Evolutionary conservation across 35 echinoderm and acorn worm genomes (phyloP).

Genomic region (Acanthaster planci): DNA sequence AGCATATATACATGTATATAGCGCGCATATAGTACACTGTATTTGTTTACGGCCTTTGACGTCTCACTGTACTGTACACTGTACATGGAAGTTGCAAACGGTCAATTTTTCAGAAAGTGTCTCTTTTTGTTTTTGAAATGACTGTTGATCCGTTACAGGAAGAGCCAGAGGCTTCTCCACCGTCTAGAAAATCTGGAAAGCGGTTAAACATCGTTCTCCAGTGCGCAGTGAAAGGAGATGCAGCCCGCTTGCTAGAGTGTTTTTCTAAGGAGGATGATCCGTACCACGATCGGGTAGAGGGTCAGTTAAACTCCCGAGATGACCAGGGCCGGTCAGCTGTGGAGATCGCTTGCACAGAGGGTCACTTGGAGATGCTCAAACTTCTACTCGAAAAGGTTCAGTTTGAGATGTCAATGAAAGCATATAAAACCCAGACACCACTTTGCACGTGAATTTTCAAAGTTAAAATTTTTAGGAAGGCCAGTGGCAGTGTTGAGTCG

Average conservation of each 20-base stretch:
- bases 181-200: conserved; percentile 56
- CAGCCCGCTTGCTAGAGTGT: conserved; percentile 72
- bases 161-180: conserved; percentile 28
- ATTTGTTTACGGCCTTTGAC: no score
- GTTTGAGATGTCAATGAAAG: no score
- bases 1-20: no score
- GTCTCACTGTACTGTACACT: no score
- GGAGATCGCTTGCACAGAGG: conserved; percentile 72
- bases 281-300: conserved; percentile 82
- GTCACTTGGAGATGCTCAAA: conserved; percentile 70
- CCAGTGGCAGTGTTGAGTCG: no score
- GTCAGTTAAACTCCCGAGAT: conserved; percentile 74
- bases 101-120: neutral
- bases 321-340: conserved; percentile 74
- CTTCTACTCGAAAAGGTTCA: conserved; percentile 72
- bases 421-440: no score
- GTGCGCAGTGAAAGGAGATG: conserved; percentile 71
- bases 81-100: neutral
- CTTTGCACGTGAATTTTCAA: no score
- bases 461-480: no score
- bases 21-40: no score
- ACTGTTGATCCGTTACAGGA: conserved; percentile 35
- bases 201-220: conserved; percentile 84
- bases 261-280: conserved; percentile 91
- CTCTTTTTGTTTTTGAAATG: conserved; percentile 25